A percentile compares a stretch with the other conserved stretches of the same genome.
Evolutionary conservation across 2,888 invertebrate species (phyloP).

Genomic region (Silvanus unidentatus): DNA sequence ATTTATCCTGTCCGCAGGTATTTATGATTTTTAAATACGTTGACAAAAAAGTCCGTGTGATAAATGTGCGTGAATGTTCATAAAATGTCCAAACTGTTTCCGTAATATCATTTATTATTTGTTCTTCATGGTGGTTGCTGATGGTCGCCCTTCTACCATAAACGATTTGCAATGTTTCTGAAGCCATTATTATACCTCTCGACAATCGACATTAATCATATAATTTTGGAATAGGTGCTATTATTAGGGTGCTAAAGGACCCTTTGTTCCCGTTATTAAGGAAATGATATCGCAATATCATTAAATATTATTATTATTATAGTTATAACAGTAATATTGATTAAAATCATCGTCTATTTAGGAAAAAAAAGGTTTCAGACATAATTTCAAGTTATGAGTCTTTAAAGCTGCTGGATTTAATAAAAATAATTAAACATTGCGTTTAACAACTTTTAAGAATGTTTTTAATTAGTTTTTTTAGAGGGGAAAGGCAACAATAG

Average conservation of each 20-base stretch:
- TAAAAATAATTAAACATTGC: no score
- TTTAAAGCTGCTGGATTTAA: no score
- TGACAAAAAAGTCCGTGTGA: not conserved
- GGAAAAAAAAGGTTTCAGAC: no score
- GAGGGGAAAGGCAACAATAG: no score
- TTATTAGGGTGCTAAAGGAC: not conserved
- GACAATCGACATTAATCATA: slow-evolving; percentile 1
- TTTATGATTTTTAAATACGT: no score
- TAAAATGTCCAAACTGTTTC: not conserved
- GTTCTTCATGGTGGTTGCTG: not conserved
- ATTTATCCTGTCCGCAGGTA: slow-evolving; percentile 5
- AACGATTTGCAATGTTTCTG: not conserved
- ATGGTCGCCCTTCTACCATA: not conserved
- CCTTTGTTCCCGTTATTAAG: not conserved
- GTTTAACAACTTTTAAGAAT: no score
- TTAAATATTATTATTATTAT: no score
- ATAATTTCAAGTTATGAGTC: no score
- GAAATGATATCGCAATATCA: not conserved
- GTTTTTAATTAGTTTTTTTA: no score
- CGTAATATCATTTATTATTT: slow-evolving; percentile 1
- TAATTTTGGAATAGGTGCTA: not conserved
- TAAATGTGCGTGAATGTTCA: slow-evolving; percentile 1
- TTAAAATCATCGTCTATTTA: no score
- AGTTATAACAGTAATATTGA: no score
- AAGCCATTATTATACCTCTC: not conserved